Evolutionary conservation across 2,113 vertebrate genomes (phyloP).

Genomic region (Carassius gibelio): DNA sequence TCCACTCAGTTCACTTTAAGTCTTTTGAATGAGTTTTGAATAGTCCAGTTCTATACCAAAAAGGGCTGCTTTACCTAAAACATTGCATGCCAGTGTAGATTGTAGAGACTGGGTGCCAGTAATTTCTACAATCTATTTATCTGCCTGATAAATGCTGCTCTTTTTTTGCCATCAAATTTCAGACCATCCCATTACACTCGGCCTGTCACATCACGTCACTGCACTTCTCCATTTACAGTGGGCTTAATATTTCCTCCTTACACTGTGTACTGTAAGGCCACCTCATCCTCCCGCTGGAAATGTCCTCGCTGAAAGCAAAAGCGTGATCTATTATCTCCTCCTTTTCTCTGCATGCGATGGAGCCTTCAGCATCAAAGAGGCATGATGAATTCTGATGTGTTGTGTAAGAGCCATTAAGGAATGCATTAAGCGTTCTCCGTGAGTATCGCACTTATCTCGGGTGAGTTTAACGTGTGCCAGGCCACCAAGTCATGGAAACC

Average conservation of each 20-base stretch:
- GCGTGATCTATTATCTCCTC: constrained; percentile 14
- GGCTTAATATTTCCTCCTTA: background rate
- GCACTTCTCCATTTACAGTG: background rate
- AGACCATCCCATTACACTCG: background rate
- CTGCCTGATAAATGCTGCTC: background rate
- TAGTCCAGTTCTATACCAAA: background rate
- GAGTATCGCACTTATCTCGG: background rate
- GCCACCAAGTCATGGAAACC: background rate
- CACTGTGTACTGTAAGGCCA: constrained; percentile 5
- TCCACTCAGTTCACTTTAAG: background rate
- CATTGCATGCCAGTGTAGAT: background rate
- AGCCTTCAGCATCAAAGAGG: constrained; percentile 41
- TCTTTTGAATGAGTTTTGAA: background rate
- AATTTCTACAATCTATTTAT: background rate
- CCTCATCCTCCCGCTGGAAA: constrained; percentile 15
- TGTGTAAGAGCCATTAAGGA: constrained; percentile 45
- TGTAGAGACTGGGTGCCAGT: background rate
- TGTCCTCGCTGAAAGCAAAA: constrained; percentile 24
- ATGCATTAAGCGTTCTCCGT: constrained; percentile 39
- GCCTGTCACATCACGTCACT: background rate
- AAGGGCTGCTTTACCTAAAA: background rate
- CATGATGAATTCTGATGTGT: constrained; percentile 44
- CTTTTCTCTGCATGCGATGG: constrained; percentile 23
- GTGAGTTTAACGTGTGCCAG: constrained; percentile 14
- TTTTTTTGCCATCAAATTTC: too few species aligned